These are phyloP conservation scores for Callopanchax toddi DNA, from an alignment of 2,113 vertebrate species.

Conservation along the genomic window DNA sequence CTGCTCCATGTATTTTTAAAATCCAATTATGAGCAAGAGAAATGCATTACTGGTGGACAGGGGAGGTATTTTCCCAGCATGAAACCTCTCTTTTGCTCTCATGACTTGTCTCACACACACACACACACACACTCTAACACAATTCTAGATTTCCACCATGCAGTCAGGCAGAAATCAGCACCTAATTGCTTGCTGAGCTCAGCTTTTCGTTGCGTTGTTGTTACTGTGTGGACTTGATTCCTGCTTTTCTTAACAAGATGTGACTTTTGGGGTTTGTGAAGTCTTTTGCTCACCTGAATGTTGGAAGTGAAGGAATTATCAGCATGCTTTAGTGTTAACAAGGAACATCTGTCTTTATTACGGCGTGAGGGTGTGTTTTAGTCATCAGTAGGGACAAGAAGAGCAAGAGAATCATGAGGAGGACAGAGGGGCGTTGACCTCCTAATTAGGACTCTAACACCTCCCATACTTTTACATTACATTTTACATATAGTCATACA, in stretches of 20 bases:
- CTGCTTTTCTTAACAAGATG: conserved; percentile 52
- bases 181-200: conserved; percentile 71
- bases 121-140: conserved; percentile 21
- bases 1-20: conserved; percentile 69
- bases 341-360: neutral
- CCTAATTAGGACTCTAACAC: too few relatives aligned
- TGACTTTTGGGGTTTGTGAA: conserved; percentile 50
- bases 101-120: conserved; percentile 10
- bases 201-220: conserved; percentile 34
- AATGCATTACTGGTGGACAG: conserved; percentile 32
- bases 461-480: too few relatives aligned
- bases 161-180: conserved; percentile 49
- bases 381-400: too few relatives aligned
- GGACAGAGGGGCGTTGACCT: too few relatives aligned
- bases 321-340: conserved; percentile 17
- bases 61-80: conserved; percentile 47
- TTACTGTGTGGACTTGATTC: conserved; percentile 49
- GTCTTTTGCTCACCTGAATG: conserved; percentile 24
- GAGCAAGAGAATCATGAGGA: too few relatives aligned
- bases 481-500: too few relatives aligned
- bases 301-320: neutral
- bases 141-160: conserved; percentile 23
- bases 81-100: conserved; percentile 24
- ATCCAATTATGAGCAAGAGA: conserved; percentile 66
- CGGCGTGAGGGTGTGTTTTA: too few relatives aligned